Conservation (phyloP, 2,113 vertebrate genomes). For the Triplophysa rosa region DNA sequence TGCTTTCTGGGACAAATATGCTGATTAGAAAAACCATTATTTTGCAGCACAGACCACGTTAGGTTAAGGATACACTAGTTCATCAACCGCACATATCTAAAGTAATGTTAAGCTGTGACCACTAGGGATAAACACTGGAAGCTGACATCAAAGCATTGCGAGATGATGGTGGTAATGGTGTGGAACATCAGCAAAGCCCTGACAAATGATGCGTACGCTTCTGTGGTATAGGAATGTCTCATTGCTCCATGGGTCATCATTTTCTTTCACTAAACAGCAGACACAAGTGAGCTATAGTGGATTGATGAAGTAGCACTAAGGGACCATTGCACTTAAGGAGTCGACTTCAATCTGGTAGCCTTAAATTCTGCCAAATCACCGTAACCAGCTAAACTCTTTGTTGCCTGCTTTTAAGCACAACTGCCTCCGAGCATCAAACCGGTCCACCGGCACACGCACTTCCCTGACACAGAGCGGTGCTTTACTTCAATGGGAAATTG, state of each 20-base stretch:
- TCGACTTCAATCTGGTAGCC: slow-evolving; percentile 27
- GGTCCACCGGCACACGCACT: slow-evolving; percentile 37
- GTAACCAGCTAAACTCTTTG: slow-evolving; percentile 38
- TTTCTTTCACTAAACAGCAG: slow-evolving; percentile 23
- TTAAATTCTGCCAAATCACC: slow-evolving; percentile 52
- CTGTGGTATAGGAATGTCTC: slow-evolving; percentile 19
- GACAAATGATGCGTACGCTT: slow-evolving; percentile 23
- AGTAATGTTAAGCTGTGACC: neutral
- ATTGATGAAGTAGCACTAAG: slow-evolving; percentile 42
- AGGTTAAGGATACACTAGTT: neutral
- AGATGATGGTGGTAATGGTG: slow-evolving; percentile 25
- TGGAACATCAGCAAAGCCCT: slow-evolving; percentile 37
- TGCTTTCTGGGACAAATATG: too few relatives aligned
- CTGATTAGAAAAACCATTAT: too few relatives aligned
- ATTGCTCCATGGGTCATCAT: slow-evolving; percentile 15
- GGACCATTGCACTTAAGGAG: slow-evolving; percentile 50
- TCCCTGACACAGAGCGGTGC: neutral
- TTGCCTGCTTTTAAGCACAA: slow-evolving; percentile 22
- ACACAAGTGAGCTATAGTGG: slow-evolving; percentile 33
- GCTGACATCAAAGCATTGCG: slow-evolving; percentile 15
- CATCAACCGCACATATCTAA: slow-evolving; percentile 12
- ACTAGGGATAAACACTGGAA: slow-evolving; percentile 21
- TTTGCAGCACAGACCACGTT: too few relatives aligned
- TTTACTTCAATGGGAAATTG: slow-evolving; percentile 5
- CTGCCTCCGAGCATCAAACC: slow-evolving; percentile 45